These are phyloP conservation scores for Metopia argyrocephala DNA, from an alignment of 2,888 invertebrate genomes.

Conservation along the genomic window DNA sequence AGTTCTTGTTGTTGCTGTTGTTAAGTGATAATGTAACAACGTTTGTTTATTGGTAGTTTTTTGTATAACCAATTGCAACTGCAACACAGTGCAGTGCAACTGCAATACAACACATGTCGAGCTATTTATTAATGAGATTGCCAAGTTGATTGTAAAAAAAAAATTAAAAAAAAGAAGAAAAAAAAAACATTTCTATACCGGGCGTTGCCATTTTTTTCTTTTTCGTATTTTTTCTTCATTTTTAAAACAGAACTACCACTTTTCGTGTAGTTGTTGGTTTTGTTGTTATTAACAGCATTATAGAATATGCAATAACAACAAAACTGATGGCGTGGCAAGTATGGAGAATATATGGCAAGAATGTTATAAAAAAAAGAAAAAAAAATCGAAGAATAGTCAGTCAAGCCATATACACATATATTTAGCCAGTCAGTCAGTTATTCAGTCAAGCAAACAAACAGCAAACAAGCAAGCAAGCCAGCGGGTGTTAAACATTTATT, in stretches of 20 bases:
- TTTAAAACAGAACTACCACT: constrained; percentile 56
- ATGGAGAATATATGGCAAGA: background rate
- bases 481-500: constrained; percentile 76
- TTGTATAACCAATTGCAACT: constrained; percentile 63
- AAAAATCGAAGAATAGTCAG: background rate
- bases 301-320: too few species aligned
- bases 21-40: constrained; percentile 59
- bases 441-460: constrained; percentile 43
- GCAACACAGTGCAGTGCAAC: constrained; percentile 48
- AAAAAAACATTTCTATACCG: too few species aligned
- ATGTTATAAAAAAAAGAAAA: constrained; percentile 1
- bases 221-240: background rate
- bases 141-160: constrained; percentile 73
- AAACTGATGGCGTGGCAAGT: constrained; percentile 61
- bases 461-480: constrained; percentile 63
- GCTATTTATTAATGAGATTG: constrained; percentile 78
- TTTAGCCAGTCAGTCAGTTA: constrained; percentile 46
- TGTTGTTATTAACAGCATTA: background rate
- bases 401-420: constrained; percentile 28
- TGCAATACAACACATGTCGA: constrained; percentile 68
- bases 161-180: constrained; percentile 67
- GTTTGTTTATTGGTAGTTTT: constrained; percentile 64
- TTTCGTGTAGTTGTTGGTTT: constrained; percentile 60
- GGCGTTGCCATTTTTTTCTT: constrained; percentile 60
- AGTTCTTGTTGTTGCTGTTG: constrained; percentile 12